phyloP scores from a whole-genome alignment of 2,888 invertebrate genomes.

The Archips xylosteana region DNA sequence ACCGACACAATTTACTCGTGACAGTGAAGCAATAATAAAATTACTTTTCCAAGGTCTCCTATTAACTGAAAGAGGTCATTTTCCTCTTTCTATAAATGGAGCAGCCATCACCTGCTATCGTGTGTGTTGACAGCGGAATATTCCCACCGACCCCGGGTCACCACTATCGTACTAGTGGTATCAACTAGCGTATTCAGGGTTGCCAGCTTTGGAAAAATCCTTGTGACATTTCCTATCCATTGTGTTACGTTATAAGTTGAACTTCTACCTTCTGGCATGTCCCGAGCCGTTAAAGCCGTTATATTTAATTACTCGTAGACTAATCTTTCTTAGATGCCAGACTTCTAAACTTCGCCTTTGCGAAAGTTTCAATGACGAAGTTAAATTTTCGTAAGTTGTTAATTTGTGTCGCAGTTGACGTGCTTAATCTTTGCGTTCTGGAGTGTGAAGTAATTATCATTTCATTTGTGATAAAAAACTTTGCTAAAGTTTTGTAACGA shows the following conservation, averaged over 20 bases:
- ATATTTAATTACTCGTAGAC: too few species aligned
- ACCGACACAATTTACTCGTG: background rate
- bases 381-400: background rate
- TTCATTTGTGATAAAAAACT: background rate
- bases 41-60: background rate
- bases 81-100: background rate
- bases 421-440: slow-evolving; percentile 7
- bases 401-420: slow-evolving; percentile 4
- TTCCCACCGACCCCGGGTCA: slow-evolving; percentile 52
- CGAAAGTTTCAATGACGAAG: slow-evolving; percentile 4
- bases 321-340: background rate
- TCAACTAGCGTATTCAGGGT: slow-evolving; percentile 47
- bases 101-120: slow-evolving; percentile 45
- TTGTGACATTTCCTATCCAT: background rate
- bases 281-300: too few species aligned
- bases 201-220: slow-evolving; percentile 39
- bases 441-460: background rate
- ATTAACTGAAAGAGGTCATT: background rate
- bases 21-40: background rate
- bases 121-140: slow-evolving; percentile 55
- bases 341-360: background rate
- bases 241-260: too few species aligned
- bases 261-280: too few species aligned
- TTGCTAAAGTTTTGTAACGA: background rate
- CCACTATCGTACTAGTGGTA: slow-evolving; percentile 40